Evolutionary conservation across 2,797 vertebrate genomes (phyloP).

Genomic region (Eulemur albifrons): DNA sequence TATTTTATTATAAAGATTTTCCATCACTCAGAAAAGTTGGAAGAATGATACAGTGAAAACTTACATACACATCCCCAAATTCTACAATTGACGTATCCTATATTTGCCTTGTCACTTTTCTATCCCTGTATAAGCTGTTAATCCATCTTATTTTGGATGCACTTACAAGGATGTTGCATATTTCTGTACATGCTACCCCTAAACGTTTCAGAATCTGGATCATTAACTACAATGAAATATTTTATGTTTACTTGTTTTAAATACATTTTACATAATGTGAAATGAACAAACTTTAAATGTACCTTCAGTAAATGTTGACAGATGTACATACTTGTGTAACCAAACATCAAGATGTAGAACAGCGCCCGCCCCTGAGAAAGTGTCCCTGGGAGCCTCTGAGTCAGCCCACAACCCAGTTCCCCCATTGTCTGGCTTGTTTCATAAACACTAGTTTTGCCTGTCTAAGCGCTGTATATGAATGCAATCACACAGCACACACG

Average conservation of each 20-base stretch:
- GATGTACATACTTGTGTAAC: not conserved
- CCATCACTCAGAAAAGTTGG: not conserved
- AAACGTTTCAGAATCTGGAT: not conserved
- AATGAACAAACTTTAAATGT: not conserved
- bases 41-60: not conserved
- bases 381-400: too few species aligned
- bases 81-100: fast-evolving
- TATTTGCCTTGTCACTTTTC: not conserved
- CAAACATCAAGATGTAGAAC: not conserved
- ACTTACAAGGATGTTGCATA: not conserved
- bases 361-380: too few species aligned
- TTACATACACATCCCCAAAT: fast-evolving
- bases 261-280: not conserved
- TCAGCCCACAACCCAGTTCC: fast-evolving
- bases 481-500: not conserved
- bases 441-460: not conserved
- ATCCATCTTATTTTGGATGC: not conserved
- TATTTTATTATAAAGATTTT: not conserved
- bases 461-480: not conserved
- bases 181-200: not conserved
- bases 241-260: not conserved
- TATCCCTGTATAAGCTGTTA: fast-evolving
- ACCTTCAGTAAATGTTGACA: not conserved
- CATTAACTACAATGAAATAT: not conserved
- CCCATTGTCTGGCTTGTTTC: too few species aligned